Base-by-base conservation (phyloP, 1,140 invertebrate genomes). In the Brachionus manjavacas region DNA sequence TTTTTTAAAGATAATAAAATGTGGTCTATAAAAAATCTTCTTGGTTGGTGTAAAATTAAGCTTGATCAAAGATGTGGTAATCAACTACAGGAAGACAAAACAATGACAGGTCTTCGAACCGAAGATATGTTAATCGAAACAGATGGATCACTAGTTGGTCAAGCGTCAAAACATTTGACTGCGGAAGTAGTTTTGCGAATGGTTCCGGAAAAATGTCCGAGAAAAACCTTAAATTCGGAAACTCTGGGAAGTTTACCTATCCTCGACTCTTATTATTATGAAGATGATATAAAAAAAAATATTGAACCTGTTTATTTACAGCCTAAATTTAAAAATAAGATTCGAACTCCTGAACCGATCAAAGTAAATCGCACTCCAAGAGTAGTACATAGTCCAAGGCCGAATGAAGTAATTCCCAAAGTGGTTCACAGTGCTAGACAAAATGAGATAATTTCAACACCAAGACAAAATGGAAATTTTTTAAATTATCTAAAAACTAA, bases 281-380 rank as follows among this genome's bases (percentile, higher is more conserved):
- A 81, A 68, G 79, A 81, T 28, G 31, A 39, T 9, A 20, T 81
- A 11, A 68, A 20, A 68, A 60, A 68, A 23, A 68, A 68, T 11
- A 68, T 81, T 60, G 79, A 81, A 35, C 79, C 79, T 12, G 79
- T 81, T 60, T 81, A 81, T 81, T 23, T 81, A 39, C 79, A 81
- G 35, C 6, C 79, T 9, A 60, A 81, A 35, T 81, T 28, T 16
- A 46, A 25, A 8, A 76, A 20, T 16, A 35, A 6, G 41, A 14
- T 1, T 39, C 39, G 35, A 2, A 35, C 8, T 14, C 43, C 43
- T 3, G 35, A 72, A n/a, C 9, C 31, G 12, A 39, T 39, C 9
- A 35, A 68, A 8, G 16, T 39, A 3, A 72, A 20, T 20, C 28
- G 2, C 4, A 72, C 68, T 0, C 28, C 72, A 9, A 41, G 72